Percentiles rank a stretch among this genome's conserved stretches.
Evolutionary conservation across 2,888 invertebrate genomes (phyloP).

Genomic region (Dolichomitus sp.): DNA sequence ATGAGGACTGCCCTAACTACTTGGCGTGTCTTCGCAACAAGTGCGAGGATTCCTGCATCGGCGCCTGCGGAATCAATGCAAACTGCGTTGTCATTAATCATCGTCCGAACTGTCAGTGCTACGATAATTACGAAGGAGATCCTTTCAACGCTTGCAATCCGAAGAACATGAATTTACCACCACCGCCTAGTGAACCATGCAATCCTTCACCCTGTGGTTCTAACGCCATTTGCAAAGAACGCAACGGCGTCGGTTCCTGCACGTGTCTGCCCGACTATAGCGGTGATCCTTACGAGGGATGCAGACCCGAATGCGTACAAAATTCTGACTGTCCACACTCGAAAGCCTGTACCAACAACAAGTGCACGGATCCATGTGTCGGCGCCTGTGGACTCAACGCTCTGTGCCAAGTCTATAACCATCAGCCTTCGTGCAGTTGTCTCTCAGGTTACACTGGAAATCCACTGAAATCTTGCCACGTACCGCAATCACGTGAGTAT

Average conservation of each 20-base stretch:
- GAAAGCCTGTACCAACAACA: constrained; percentile 93
- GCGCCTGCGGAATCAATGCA: constrained; percentile 93
- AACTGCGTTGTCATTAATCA: constrained; percentile 92
- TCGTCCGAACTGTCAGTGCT: constrained; percentile 92
- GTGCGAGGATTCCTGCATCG: constrained; percentile 92
- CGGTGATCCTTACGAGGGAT: constrained; percentile 95
- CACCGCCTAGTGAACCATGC: constrained; percentile 89
- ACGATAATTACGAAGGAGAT: constrained; percentile 92
- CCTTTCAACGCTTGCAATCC: constrained; percentile 92
- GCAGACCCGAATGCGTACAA: constrained; percentile 95
- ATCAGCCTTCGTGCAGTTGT: constrained; percentile 93
- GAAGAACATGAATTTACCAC: constrained; percentile 72
- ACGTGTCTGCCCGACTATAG: constrained; percentile 93
- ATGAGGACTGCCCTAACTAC: constrained; percentile 92
- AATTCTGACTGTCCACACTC: constrained; percentile 94
- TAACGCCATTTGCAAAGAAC: constrained; percentile 94
- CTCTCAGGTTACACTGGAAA: constrained; percentile 92
- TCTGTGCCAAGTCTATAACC: constrained; percentile 93
- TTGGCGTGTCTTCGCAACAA: constrained; percentile 91
- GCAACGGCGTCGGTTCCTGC: constrained; percentile 94
- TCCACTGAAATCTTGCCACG: constrained; percentile 92
- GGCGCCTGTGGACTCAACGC: constrained; percentile 95
- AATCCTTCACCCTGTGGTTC: constrained; percentile 95
- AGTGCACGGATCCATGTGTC: constrained; percentile 94
- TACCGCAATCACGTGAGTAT: constrained; percentile 86